Base-by-base conservation (phyloP, 2,888 invertebrate species). In the Apoda limacodes region DNA sequence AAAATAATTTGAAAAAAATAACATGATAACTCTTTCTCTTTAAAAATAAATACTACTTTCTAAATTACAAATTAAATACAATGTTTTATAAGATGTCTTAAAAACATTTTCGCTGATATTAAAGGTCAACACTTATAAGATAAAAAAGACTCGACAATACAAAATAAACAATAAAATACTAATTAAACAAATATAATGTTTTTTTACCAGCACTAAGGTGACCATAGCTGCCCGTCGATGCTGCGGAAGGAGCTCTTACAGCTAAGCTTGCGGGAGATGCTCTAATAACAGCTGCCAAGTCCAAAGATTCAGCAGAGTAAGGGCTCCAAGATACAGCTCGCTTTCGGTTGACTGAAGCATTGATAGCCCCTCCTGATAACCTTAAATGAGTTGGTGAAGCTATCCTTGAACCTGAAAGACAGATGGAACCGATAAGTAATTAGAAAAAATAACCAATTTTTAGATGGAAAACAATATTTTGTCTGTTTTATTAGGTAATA, bases 191-290 rank as follows among this genome's bases (percentile, higher is more conserved):
- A n/a, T n/a, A n/a, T n/a, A n/a, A n/a, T n/a, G n/a, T n/a, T n/a
- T n/a, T n/a, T n/a, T n/a, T n/a, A 90, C 91, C 94, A 48, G 96
- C 96, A 43, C 96, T 95, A 42, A 98, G 86, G 78, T 98, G 98
- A 11, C 97, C 97, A 82, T 97, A 97, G 40, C 96, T 96, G 25
- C 97, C 97, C 51, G 95, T 95, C 6, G 80, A 80, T 0, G 78
- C 76, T 4, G 93, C 92, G 15, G 93, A 90, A 9, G 92, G 92
- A 37, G 93, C 92, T 42, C 95, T 82, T 1, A 94, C 94, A 10
- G 93, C 92, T 45, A 98, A 76, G 13, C 95, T 95, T 49, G 94
- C 93, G 4, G 97, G 97, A 4, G 96, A 96, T 49, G 95, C 95
- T 37, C 97, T 86, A 48, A 98, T 97, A 84, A 98, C 92, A 31